Base-by-base conservation (phyloP, 2,888 invertebrate genomes). In the Chouioia cunea region DNA sequence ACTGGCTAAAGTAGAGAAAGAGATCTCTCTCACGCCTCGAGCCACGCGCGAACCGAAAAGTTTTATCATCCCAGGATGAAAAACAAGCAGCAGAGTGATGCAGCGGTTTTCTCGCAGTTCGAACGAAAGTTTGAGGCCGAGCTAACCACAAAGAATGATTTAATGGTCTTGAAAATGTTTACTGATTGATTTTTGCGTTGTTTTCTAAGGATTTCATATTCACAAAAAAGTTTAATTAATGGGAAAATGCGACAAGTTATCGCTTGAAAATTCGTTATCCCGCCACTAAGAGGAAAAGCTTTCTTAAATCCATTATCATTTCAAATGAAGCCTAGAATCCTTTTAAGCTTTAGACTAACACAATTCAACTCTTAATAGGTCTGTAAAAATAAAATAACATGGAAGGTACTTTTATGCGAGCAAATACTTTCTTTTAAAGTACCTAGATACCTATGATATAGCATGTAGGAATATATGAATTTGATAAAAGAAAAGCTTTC, bases 61-160 rank as follows among this genome's bases (percentile, higher is more conserved):
- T 71, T 71, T 63, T 66, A 63, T 66, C 62, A 65, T 50, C 53
- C 16, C 2, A n/a, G 18, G 15, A 56, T 50, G 62, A 62, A 56
- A 54, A 68, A 48, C 23, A 56, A 68, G 54, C 56, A 60, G 23
- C 2, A 8, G 44, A 36, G 23, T 6, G 56, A 43, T 15, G 47
- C 44, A 44, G 44, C 48, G 65, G 54, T 60, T 70, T 63, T 15
- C 23, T 44, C 44, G 20, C 6, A 43, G 16, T 56, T 18, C 22
- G 44, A n/a, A 23, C 15, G 22, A 53, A 65, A 59, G 57, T 59
- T 65, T 16, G 65, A 44, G 47, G 54, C 20, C 16, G 58, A n/a
- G 12, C 23, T 58, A 52, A 16, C 10, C 36, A 52, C 20, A 14
- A 6, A 22, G n/a, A 20, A 57, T 58, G 64, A 64, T 64, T 69